Evolutionary conservation across 1,140 invertebrate species (phyloP).

Genomic region (Camponotus floridanus): DNA sequence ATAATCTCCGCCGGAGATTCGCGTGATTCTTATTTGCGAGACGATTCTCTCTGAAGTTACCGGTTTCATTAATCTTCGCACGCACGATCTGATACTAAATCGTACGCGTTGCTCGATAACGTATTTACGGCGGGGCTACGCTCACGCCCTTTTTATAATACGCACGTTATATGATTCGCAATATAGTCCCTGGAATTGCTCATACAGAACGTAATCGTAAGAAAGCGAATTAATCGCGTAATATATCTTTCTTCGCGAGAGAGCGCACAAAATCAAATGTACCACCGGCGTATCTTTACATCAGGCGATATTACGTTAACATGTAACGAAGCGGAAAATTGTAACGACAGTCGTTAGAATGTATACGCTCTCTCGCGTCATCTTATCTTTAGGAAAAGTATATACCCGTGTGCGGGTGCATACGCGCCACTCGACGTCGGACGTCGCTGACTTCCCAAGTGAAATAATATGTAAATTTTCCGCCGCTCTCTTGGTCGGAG

Average conservation of each 20-base stretch:
- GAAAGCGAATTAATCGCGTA: constrained; percentile 55
- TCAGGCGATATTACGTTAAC: constrained; percentile 46
- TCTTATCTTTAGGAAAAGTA: constrained; percentile 45
- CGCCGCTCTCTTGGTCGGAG: constrained; percentile 56
- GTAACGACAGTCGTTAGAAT: constrained; percentile 57
- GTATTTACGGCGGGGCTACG: constrained; percentile 45
- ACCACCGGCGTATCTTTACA: constrained; percentile 10
- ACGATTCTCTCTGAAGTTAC: constrained; percentile 56
- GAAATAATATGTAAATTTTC: constrained; percentile 57
- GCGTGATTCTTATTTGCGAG: constrained; percentile 51
- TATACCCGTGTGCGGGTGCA: background rate
- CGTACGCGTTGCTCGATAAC: constrained; percentile 50
- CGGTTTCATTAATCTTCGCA: constrained; percentile 62
- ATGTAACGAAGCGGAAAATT: constrained; percentile 60
- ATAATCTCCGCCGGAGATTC: constrained; percentile 37
- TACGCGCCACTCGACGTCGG: background rate
- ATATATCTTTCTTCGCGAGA: constrained; percentile 32
- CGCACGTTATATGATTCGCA: constrained; percentile 42
- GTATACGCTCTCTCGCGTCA: constrained; percentile 10
- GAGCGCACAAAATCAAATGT: constrained; percentile 47
- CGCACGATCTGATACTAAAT: constrained; percentile 61
- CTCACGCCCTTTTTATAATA: constrained; percentile 45
- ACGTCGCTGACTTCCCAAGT: constrained; percentile 22
- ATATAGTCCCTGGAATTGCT: constrained; percentile 33
- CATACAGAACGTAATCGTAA: constrained; percentile 43